A percentile compares a stretch with the other conserved stretches of the same genome.
phyloP scores from a whole-genome alignment of 2,888 invertebrate genomes.

The Neoascia interrupta region DNA sequence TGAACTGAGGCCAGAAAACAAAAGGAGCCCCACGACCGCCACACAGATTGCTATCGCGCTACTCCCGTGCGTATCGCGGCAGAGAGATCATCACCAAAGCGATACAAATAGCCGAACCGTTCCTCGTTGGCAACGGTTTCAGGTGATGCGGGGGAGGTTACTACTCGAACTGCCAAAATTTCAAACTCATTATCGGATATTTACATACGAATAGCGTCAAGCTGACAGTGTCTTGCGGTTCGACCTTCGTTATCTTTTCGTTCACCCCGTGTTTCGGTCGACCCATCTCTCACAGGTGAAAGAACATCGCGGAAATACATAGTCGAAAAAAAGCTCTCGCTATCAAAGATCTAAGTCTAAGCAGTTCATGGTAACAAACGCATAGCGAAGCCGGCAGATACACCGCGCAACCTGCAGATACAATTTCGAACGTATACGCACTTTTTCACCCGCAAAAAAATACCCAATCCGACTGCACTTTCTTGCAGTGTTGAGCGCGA shows the following conservation, averaged over 20 bases:
- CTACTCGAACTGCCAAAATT: slow-evolving; percentile 14
- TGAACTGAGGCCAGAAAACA: slow-evolving; percentile 15
- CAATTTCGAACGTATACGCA: slow-evolving; percentile 19
- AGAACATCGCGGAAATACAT: slow-evolving; percentile 14
- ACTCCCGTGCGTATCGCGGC: slow-evolving; percentile 39
- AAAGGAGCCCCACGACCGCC: slow-evolving; percentile 28
- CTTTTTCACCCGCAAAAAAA: slow-evolving; percentile 12
- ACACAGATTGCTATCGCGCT: slow-evolving; percentile 20
- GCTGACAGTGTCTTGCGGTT: neutral
- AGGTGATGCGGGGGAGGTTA: slow-evolving; percentile 19
- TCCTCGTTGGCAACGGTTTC: slow-evolving; percentile 39
- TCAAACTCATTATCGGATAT: slow-evolving; percentile 13
- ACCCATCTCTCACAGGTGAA: slow-evolving; percentile 8
- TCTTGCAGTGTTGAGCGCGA: slow-evolving; percentile 19
- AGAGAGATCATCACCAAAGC: slow-evolving; percentile 34
- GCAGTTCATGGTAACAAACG: slow-evolving; percentile 22
- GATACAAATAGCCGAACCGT: slow-evolving; percentile 8
- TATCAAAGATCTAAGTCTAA: slow-evolving; percentile 10
- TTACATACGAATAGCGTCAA: slow-evolving; percentile 26
- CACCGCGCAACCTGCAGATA: slow-evolving; percentile 47
- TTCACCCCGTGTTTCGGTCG: no score
- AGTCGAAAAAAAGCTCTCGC: slow-evolving; percentile 37
- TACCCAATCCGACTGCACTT: neutral
- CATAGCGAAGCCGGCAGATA: slow-evolving; percentile 19
- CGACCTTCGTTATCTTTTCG: neutral